Evolutionary conservation across 2,797 vertebrate species (phyloP).

Genomic region (Gobio occitaniae): DNA sequence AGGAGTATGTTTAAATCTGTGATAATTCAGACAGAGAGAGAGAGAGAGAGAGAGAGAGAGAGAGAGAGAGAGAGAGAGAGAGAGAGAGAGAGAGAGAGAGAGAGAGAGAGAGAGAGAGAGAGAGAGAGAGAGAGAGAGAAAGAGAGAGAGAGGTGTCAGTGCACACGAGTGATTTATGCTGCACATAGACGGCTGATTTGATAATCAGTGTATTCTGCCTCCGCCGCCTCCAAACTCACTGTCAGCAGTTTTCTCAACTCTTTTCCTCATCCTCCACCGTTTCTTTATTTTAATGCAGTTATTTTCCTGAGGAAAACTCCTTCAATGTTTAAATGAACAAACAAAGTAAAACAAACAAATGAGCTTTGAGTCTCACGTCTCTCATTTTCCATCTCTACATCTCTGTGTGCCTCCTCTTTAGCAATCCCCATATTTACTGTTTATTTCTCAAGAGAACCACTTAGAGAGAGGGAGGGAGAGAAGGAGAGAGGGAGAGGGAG

Average conservation of each 20-base stretch:
- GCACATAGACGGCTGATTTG: constrained; percentile 77
- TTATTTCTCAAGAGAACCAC: constrained; percentile 44
- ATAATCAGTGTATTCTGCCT: constrained; percentile 80
- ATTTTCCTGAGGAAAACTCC: constrained; percentile 4
- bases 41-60: constrained; percentile 35
- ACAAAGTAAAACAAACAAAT: constrained; percentile 41
- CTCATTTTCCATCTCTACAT: constrained; percentile 30
- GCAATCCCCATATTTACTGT: constrained; percentile 36
- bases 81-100: constrained; percentile 66
- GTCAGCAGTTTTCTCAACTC: constrained; percentile 73
- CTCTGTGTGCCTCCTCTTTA: background rate
- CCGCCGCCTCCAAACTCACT: constrained; percentile 69
- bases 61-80: too few relatives aligned
- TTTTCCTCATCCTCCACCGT: constrained; percentile 52
- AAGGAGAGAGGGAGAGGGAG: background rate
- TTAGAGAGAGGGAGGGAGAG: constrained; percentile 5
- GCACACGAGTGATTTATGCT: constrained; percentile 79
- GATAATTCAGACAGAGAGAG: constrained; percentile 59
- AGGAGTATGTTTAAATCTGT: background rate
- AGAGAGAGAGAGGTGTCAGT: constrained; percentile 73
- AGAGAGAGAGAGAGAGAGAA: constrained; percentile 54
- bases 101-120: constrained; percentile 44
- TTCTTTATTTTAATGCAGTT: constrained; percentile 12
- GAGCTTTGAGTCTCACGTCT: constrained; percentile 6
- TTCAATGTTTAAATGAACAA: constrained; percentile 12